Evolutionary conservation across 2,888 invertebrate genomes (phyloP).

Genomic region (Torymus auratus): DNA sequence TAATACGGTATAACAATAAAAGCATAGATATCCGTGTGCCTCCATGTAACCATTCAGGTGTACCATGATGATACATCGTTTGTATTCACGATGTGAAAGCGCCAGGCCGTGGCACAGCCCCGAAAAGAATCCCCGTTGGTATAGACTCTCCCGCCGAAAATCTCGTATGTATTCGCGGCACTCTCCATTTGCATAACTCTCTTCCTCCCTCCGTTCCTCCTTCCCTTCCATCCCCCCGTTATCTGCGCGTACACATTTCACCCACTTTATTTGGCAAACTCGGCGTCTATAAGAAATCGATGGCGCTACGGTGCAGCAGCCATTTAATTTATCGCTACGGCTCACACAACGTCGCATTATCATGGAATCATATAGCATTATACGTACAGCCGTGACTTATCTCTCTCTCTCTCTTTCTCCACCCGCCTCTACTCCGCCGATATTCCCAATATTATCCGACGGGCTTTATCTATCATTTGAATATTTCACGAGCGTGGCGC

Average conservation of each 20-base stretch:
- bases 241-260: background rate
- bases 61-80: too few species aligned
- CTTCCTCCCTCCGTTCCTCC: background rate
- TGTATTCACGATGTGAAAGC: too few species aligned
- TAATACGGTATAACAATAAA: too few species aligned
- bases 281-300: constrained; percentile 17
- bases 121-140: too few species aligned
- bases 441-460: constrained; percentile 51
- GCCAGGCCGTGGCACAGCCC: too few species aligned
- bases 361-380: constrained; percentile 52
- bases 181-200: background rate
- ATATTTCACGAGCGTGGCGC: constrained; percentile 53
- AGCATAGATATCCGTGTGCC: too few species aligned
- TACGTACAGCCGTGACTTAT: constrained; percentile 46
- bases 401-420: background rate
- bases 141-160: too few species aligned
- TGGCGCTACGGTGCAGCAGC: background rate
- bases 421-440: constrained; percentile 6
- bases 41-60: background rate
- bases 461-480: constrained; percentile 49
- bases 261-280: constrained; percentile 23
- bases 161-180: too few species aligned
- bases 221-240: background rate
- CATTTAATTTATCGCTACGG: constrained; percentile 36
- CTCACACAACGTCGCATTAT: constrained; percentile 41